Percentiles rank a stretch among this genome's conserved stretches.
Conservation (phyloP, 2,113 vertebrate species). For the Pelodiscus sinensis region DNA sequence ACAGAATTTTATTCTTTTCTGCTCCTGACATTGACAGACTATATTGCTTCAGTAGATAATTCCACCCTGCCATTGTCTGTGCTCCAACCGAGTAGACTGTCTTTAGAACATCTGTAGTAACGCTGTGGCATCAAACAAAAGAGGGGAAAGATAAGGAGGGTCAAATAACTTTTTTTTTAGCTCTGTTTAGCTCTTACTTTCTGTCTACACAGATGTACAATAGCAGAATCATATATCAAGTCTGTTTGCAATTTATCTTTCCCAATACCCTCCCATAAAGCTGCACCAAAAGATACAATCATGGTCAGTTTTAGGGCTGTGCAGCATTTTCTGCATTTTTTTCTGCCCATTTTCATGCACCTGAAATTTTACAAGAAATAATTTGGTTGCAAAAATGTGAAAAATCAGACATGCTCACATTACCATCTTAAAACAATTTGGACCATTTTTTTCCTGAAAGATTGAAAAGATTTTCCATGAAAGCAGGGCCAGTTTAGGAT, state of each 20-base stretch:
- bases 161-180: not conserved
- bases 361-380: not conserved
- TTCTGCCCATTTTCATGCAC: not conserved
- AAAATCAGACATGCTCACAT: not conserved
- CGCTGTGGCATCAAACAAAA: conserved; percentile 12
- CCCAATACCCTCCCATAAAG: not conserved
- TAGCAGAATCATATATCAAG: not conserved
- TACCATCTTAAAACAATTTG: not conserved
- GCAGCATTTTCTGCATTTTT: not conserved
- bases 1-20: conserved; percentile 60
- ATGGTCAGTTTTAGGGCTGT: not conserved
- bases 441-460: not conserved
- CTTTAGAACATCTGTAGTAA: conserved; percentile 44
- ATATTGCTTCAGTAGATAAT: conserved; percentile 49
- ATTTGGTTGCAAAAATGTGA: not conserved
- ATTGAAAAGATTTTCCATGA: not conserved
- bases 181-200: not conserved
- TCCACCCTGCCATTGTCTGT: conserved; percentile 46
- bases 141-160: not conserved
- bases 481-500: not conserved
- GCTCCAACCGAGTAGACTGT: conserved; percentile 24
- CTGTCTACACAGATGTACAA: not conserved
- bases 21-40: conserved; percentile 19
- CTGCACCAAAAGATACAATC: not conserved
- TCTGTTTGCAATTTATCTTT: not conserved